These are phyloP conservation scores for Nebria brevicollis DNA, from an alignment of 2,888 invertebrate genomes.

Conservation along the genomic window DNA sequence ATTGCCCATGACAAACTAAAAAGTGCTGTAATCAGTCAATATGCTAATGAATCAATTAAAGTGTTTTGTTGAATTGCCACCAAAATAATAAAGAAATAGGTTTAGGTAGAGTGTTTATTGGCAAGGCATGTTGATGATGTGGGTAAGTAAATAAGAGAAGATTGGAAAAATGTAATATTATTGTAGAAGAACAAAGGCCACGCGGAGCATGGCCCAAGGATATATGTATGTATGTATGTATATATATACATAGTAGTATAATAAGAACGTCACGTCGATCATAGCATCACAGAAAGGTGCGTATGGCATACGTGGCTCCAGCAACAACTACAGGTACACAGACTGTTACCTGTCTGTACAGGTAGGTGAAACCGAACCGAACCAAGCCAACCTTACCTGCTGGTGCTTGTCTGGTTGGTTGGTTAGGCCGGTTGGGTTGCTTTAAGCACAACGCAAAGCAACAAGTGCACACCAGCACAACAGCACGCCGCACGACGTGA, in stretches of 20 bases:
- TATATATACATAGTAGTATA: neutral
- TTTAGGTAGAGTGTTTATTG: neutral
- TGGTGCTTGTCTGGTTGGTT: neutral
- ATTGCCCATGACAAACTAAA: no score
- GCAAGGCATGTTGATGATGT: neutral
- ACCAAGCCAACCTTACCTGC: neutral
- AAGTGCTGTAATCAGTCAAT: no score
- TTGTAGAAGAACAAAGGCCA: neutral
- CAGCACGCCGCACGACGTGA: neutral
- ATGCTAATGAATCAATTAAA: no score
- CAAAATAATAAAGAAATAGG: neutral
- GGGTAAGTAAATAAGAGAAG: neutral
- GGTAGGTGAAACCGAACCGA: neutral
- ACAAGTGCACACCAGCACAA: neutral
- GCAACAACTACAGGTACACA: neutral
- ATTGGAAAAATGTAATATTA: neutral
- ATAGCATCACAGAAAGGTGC: constrained; percentile 13
- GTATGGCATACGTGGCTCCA: constrained; percentile 9
- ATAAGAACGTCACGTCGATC: constrained; percentile 11
- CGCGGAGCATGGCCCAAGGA: neutral
- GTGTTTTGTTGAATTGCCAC: no score
- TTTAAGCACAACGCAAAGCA: neutral
- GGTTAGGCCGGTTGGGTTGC: neutral
- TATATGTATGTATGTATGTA: neutral
- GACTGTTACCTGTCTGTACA: neutral